These are phyloP conservation scores for Hydrotaea diabolus DNA, from an alignment of 2,888 invertebrate genomes.

Conservation along the genomic window DNA sequence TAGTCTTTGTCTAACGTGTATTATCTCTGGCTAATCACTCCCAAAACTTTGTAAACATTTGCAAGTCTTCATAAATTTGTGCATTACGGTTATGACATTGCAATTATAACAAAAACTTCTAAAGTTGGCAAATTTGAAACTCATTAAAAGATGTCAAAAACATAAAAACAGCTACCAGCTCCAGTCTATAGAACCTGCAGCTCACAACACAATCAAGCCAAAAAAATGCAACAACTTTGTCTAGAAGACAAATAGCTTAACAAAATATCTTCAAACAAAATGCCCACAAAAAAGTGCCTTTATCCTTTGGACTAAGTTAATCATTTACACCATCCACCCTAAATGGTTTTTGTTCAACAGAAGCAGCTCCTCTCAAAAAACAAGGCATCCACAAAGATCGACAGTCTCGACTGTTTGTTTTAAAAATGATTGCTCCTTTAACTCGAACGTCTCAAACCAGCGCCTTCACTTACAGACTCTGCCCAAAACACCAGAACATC, in stretches of 20 bases:
- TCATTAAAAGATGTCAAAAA: slow-evolving; percentile 55
- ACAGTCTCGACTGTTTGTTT: not conserved
- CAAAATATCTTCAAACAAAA: too few relatives aligned
- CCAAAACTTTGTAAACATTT: too few relatives aligned
- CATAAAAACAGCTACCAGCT: not conserved
- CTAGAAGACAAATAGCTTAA: too few relatives aligned
- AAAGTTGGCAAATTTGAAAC: slow-evolving; percentile 37
- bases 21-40: too few relatives aligned
- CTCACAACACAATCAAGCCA: too few relatives aligned
- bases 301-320: not conserved
- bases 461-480: too few relatives aligned
- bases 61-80: too few relatives aligned
- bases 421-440: slow-evolving; percentile 47
- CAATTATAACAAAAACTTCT: slow-evolving; percentile 32
- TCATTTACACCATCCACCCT: slow-evolving; percentile 17
- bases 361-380: not conserved
- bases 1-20: not conserved
- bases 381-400: not conserved
- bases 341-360: not conserved
- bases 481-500: too few relatives aligned
- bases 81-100: slow-evolving; percentile 1
- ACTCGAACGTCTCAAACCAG: slow-evolving; percentile 39
- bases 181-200: not conserved
- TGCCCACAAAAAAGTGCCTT: not conserved
- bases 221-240: too few relatives aligned